Base-by-base conservation (phyloP, 2,113 vertebrate species). In the Pseudorasbora parva region DNA sequence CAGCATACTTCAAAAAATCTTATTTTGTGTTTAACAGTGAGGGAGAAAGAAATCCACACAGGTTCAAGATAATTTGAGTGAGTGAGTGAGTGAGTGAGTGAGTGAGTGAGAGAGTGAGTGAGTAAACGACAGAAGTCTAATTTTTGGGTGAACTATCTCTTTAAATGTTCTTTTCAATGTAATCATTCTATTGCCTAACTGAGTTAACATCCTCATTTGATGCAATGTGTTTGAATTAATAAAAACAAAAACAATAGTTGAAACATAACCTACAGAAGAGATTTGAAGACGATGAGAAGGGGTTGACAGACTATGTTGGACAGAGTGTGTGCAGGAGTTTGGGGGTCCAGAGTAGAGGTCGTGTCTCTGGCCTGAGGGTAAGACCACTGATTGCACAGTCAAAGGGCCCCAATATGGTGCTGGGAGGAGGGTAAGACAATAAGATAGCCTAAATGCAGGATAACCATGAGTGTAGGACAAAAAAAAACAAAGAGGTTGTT, bases 341-440 rank as follows among this genome's bases (percentile, higher is more conserved):
- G 78, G 66, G 51, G 66, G 54, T 51, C 51, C 47, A 41, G 81
- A 71, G 60, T 12, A 75, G 37, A 73, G 64, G 72, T 72, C 6
- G 49, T 30, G 17, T 45, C 77, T 86, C 81, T 86, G 21, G 72
- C 84, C 84, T 62, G 33, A 74, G 87, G 87, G 84, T 54, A 74
- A 78, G 30, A 43, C 71, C 82, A 82, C 30, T 86, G 72, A 73
- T 82, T 51, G 60, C 14, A 76, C 66, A 54, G 72, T 71, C 62
- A 84, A 30, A 49, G 66, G 56, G 56, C 15, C 82, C 84, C 68
- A 74, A 88, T 88, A 74, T 82, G 78, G 51, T 17, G 71, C 11
- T 23, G 72, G 49, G 27, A 30, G 27, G 54, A 30, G 37, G 4
- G 47, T 7, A 45, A 25, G 21, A 68, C 64, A 41, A 41, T 68